Evolutionary conservation across 2,113 vertebrate species (phyloP).

Genomic region (Noctilio leporinus): DNA sequence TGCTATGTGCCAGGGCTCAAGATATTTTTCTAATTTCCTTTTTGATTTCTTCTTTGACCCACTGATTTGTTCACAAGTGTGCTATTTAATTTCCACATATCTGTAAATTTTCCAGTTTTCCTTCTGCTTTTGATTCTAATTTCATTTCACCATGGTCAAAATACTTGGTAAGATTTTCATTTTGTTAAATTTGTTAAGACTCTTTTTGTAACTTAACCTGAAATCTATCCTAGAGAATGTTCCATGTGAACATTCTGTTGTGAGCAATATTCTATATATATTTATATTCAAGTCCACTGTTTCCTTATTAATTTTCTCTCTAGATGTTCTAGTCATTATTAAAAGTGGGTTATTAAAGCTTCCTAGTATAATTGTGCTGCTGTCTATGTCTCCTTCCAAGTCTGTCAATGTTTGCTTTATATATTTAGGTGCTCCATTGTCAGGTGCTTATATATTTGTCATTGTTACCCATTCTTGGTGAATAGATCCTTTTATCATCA

Average conservation of each 20-base stretch:
- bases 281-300: background rate
- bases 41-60: background rate
- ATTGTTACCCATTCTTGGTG: background rate
- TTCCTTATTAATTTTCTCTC: background rate
- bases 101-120: background rate
- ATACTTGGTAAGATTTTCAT: background rate
- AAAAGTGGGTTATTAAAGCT: background rate
- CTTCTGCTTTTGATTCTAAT: background rate
- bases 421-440: background rate
- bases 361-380: background rate
- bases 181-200: background rate
- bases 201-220: background rate
- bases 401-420: background rate
- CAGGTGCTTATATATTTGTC: background rate
- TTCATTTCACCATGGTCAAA: background rate
- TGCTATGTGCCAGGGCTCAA: too few species aligned
- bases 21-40: background rate
- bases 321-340: background rate
- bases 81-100: background rate
- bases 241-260: background rate
- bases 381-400: background rate
- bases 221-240: background rate
- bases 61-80: background rate
- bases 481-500: background rate
- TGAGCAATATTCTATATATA: background rate